A percentile compares a stretch with the other conserved stretches of the same genome.
Conservation (phyloP, 2,888 invertebrate species). For the Leptinotarsa haldemani region DNA sequence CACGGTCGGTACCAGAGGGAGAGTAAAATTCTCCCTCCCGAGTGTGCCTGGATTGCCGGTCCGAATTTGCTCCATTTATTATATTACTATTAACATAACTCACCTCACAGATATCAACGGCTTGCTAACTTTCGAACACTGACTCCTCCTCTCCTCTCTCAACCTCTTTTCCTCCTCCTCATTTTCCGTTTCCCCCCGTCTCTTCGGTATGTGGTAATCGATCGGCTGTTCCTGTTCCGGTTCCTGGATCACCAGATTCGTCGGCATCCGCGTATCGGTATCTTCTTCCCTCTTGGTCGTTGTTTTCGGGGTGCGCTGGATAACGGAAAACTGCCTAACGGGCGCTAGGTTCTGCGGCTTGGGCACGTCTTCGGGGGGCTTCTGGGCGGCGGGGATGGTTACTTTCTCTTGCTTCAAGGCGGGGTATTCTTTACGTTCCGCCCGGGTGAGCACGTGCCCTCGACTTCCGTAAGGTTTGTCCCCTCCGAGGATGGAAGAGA, state of each 20-base stretch:
- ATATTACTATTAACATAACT: neutral
- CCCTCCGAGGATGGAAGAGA: slow-evolving; percentile 84
- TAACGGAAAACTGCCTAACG: slow-evolving; percentile 63
- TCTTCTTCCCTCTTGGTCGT: slow-evolving; percentile 64
- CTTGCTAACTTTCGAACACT: slow-evolving; percentile 75
- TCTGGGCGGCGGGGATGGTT: slow-evolving; percentile 70
- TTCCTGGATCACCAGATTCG: slow-evolving; percentile 52
- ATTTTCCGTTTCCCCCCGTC: slow-evolving; percentile 76
- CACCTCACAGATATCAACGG: slow-evolving; percentile 70
- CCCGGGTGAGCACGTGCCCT: slow-evolving; percentile 72
- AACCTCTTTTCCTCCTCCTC: slow-evolving; percentile 77
- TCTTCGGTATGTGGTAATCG: slow-evolving; percentile 88
- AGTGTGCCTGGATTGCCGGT: no score
- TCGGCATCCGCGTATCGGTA: slow-evolving; percentile 56
- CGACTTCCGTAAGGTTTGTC: slow-evolving; percentile 85
- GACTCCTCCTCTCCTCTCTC: slow-evolving; percentile 76
- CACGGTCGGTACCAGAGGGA: no score
- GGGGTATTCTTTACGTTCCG: slow-evolving; percentile 84
- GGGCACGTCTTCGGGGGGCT: slow-evolving; percentile 69
- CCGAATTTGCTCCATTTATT: no score
- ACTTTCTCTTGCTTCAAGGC: slow-evolving; percentile 72
- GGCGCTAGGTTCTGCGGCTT: slow-evolving; percentile 60
- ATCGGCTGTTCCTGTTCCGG: slow-evolving; percentile 80
- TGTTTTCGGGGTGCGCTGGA: slow-evolving; percentile 71
- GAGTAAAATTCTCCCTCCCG: no score